Evolutionary conservation across 1,140 invertebrate genomes (phyloP).

Genomic region (Hypothenemus hampei): DNA sequence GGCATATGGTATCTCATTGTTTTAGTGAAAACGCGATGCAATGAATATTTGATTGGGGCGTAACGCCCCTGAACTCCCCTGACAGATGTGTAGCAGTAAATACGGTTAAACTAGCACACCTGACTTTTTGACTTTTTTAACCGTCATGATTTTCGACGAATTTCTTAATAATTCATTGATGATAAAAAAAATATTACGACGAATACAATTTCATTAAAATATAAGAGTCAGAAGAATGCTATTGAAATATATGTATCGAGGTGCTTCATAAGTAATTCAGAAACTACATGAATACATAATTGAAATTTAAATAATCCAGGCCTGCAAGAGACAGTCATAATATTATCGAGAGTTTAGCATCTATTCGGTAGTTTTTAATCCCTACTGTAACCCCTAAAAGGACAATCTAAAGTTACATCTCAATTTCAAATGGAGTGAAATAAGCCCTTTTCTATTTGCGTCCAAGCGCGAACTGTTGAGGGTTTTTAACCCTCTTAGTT

Average conservation of each 20-base stretch:
- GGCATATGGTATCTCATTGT: slow-evolving; percentile 29
- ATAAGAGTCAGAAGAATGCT: too few relatives aligned
- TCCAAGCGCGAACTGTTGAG: slow-evolving; percentile 13
- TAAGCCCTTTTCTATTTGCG: slow-evolving; percentile 22
- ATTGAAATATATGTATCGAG: too few relatives aligned
- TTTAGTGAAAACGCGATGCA: slow-evolving; percentile 23
- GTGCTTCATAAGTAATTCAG: too few relatives aligned
- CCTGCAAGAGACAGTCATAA: slow-evolving; percentile 13
- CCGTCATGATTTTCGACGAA: slow-evolving; percentile 10
- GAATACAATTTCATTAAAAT: too few relatives aligned
- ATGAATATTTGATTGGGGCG: slow-evolving; percentile 28
- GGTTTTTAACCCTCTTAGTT: slow-evolving; percentile 17
- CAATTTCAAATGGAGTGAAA: slow-evolving; percentile 24
- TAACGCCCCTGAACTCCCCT: slow-evolving; percentile 5
- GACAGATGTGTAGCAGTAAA: slow-evolving; percentile 28
- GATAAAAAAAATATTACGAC: too few relatives aligned
- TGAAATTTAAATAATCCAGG: too few relatives aligned
- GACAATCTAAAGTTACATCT: slow-evolving; percentile 24
- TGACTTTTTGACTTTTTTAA: slow-evolving; percentile 28
- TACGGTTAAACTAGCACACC: slow-evolving; percentile 26
- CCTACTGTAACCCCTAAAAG: slow-evolving; percentile 8
- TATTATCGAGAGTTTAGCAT: slow-evolving; percentile 19
- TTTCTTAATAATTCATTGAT: too few relatives aligned
- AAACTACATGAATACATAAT: too few relatives aligned
- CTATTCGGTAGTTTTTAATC: slow-evolving; percentile 15